A percentile compares a stretch with the other conserved stretches of the same genome.
phyloP scores from a whole-genome alignment of 2,888 invertebrate genomes.

The Tipula vernalis region DNA sequence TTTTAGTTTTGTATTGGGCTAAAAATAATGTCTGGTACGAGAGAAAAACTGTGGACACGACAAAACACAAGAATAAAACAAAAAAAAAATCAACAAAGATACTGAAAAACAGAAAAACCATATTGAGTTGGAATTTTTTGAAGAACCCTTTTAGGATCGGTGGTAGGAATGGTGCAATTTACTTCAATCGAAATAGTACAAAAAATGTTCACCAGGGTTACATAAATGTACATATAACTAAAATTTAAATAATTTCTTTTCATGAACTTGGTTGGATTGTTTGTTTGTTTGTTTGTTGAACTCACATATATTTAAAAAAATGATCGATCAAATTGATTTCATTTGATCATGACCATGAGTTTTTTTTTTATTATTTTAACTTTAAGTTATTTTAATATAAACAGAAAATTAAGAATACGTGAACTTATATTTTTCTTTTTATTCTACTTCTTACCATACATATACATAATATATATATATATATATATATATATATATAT shows the following conservation, averaged over 20 bases:
- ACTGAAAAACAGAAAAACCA: background rate
- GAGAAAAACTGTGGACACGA: slow-evolving; percentile 7
- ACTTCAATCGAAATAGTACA: background rate
- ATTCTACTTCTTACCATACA: background rate
- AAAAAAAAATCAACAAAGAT: background rate
- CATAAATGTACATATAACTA: background rate
- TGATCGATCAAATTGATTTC: slow-evolving; percentile 8
- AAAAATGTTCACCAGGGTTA: background rate
- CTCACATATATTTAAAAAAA: background rate
- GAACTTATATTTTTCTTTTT: background rate
- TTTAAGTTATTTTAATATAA: background rate
- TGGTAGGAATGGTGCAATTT: background rate
- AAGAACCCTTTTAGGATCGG: background rate
- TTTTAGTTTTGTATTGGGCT: background rate
- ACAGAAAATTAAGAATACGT: background rate
- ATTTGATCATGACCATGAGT: slow-evolving; percentile 8
- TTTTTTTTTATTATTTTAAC: background rate
- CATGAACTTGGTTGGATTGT: background rate
- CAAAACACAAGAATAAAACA: slow-evolving; percentile 1
- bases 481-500: background rate
- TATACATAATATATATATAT: background rate
- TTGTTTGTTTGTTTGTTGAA: background rate
- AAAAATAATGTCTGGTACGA: background rate
- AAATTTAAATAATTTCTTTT: slow-evolving; percentile 6
- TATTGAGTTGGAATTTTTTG: background rate